phyloP scores from a whole-genome alignment of 2,113 vertebrate genomes.

The Eulemur macaco region DNA sequence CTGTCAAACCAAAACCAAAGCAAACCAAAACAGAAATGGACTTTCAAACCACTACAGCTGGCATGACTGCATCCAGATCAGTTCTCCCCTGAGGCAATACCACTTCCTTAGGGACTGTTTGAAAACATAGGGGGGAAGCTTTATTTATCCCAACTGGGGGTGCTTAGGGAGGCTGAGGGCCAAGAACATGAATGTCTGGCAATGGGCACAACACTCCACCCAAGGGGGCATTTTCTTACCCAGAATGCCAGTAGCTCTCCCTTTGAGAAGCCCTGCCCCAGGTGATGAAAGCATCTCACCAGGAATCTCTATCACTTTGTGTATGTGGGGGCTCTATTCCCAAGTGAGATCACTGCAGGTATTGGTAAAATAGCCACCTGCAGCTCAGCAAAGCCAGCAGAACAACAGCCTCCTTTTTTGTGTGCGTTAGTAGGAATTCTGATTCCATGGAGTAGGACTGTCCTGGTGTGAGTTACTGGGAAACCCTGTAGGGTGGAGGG shows the following conservation, averaged over 20 bases:
- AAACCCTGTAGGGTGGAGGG: not conserved
- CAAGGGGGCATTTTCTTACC: not conserved
- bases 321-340: not conserved
- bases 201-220: not conserved
- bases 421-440: not conserved
- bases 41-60: not conserved
- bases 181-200: not conserved
- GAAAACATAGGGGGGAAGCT: not conserved
- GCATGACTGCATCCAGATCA: no score
- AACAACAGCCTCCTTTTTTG: accelerated
- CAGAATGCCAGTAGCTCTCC: not conserved
- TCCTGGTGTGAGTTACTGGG: not conserved
- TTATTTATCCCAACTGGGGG: not conserved
- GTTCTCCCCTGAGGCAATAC: no score
- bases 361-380: no score
- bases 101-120: not conserved
- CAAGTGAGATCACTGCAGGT: not conserved
- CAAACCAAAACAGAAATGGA: not conserved
- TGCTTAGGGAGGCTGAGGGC: not conserved
- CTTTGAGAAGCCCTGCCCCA: not conserved
- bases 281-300: no score
- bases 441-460: not conserved
- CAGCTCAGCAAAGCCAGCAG: not conserved
- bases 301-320: not conserved
- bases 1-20: not conserved